Conservation (phyloP, 2,113 vertebrate species). For the Pandion haliaetus region DNA sequence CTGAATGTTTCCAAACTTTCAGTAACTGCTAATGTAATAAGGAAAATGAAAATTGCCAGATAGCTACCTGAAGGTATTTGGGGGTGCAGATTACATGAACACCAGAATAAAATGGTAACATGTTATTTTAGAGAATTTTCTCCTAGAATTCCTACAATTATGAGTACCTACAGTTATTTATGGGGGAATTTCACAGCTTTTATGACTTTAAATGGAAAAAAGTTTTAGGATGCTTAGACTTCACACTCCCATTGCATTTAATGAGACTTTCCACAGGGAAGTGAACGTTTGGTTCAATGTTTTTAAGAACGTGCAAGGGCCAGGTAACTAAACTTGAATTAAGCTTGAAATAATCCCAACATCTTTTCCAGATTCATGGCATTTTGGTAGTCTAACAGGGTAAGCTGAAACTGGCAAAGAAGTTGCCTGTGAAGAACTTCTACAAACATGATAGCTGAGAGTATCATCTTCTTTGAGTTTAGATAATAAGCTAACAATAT, state of each 20-base stretch:
- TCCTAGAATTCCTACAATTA: not conserved
- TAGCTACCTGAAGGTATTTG: not conserved
- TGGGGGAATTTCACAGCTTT: not conserved
- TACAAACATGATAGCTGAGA: fast-evolving
- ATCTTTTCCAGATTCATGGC: not conserved
- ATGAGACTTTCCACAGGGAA: not conserved
- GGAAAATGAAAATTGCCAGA: not conserved
- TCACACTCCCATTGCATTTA: not conserved
- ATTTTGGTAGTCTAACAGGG: not conserved
- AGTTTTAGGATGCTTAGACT: not conserved
- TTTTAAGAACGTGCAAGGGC: not conserved
- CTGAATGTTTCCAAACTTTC: not conserved
- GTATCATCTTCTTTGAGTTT: not conserved
- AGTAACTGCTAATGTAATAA: not conserved
- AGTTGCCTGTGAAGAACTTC: not conserved
- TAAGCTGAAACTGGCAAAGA: not conserved
- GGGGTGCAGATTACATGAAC: not conserved
- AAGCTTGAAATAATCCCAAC: not conserved
- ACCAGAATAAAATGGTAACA: not conserved
- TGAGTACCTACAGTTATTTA: not conserved
- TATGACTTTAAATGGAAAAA: not conserved
- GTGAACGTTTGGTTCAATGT: not conserved
- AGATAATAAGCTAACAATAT: not conserved
- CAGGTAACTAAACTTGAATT: not conserved
- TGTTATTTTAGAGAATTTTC: not conserved